Percentiles rank a stretch among this genome's conserved stretches.
Evolutionary conservation across 2,797 vertebrate genomes (phyloP).

Genomic region (Pogonophryne albipinna): DNA sequence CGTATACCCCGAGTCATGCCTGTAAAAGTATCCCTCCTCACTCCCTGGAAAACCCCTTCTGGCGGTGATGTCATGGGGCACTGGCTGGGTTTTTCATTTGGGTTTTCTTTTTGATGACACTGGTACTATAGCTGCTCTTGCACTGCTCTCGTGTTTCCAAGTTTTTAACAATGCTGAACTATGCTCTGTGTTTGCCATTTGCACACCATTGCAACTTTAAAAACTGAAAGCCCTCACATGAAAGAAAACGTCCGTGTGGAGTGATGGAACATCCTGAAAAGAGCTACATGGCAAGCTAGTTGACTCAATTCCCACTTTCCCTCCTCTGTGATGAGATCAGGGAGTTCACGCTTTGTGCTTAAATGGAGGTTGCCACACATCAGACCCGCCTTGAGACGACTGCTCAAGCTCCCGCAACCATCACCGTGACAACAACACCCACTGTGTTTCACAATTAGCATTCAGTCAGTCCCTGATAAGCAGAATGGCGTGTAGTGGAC

Average conservation of each 20-base stretch:
- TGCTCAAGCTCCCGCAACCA: constrained; percentile 36
- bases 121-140: constrained; percentile 8
- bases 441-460: constrained; percentile 67
- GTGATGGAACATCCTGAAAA: constrained; percentile 25
- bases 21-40: constrained; percentile 48
- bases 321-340: constrained; percentile 59
- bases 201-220: background rate
- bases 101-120: constrained; percentile 25
- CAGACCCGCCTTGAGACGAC: constrained; percentile 51
- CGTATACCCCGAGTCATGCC: constrained; percentile 28
- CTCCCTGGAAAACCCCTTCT: constrained; percentile 64
- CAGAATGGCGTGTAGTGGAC: constrained; percentile 27
- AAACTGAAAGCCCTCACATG: background rate
- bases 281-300: constrained; percentile 8
- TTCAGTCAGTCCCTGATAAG: constrained; percentile 56
- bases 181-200: constrained; percentile 19
- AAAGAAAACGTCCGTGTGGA: background rate
- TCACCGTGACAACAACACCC: constrained; percentile 72
- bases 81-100: constrained; percentile 42
- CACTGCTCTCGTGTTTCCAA: background rate
- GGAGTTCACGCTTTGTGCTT: constrained; percentile 58
- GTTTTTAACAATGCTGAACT: constrained; percentile 26
- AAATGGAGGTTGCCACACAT: constrained; percentile 61
- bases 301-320: constrained; percentile 8
- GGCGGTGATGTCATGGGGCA: constrained; percentile 44